A percentile compares a stretch with the other conserved stretches of the same genome.
Evolutionary conservation across 2,888 invertebrate species (phyloP).

Genomic region (Furcula furcula): DNA sequence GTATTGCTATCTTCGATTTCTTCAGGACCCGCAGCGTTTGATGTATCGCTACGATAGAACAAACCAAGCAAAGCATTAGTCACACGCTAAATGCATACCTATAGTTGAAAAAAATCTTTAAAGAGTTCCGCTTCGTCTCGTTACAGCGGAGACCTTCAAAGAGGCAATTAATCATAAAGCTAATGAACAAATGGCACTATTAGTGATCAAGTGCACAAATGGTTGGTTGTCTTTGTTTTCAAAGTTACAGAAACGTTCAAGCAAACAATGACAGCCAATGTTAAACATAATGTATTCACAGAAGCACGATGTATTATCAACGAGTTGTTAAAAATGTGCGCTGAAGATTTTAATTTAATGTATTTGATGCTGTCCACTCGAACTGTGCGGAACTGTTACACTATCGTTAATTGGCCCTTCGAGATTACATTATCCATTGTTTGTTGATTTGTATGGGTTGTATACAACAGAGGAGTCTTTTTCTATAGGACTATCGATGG

Average conservation of each 20-base stretch:
- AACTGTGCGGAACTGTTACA: constrained; percentile 69
- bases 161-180: constrained; percentile 73
- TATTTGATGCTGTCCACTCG: constrained; percentile 67
- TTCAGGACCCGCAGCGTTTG: constrained; percentile 77
- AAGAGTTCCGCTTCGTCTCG: constrained; percentile 69
- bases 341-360: constrained; percentile 58
- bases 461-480: too few relatives aligned
- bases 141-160: constrained; percentile 65
- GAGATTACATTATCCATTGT: constrained; percentile 69
- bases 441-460: too few relatives aligned
- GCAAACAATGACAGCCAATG: constrained; percentile 71
- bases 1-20: constrained; percentile 75
- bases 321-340: constrained; percentile 70
- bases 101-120: constrained; percentile 52
- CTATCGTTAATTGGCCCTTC: constrained; percentile 53
- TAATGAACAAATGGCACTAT: constrained; percentile 77
- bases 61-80: constrained; percentile 83
- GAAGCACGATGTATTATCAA: constrained; percentile 74
- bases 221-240: constrained; percentile 62
- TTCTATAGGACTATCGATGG: too few relatives aligned
- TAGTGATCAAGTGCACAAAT: constrained; percentile 76
- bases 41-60: constrained; percentile 79
- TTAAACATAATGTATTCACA: constrained; percentile 74
- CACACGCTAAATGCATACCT: constrained; percentile 78
- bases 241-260: constrained; percentile 30